phyloP scores from a whole-genome alignment of 2,113 vertebrate genomes.

The Riparia riparia region DNA sequence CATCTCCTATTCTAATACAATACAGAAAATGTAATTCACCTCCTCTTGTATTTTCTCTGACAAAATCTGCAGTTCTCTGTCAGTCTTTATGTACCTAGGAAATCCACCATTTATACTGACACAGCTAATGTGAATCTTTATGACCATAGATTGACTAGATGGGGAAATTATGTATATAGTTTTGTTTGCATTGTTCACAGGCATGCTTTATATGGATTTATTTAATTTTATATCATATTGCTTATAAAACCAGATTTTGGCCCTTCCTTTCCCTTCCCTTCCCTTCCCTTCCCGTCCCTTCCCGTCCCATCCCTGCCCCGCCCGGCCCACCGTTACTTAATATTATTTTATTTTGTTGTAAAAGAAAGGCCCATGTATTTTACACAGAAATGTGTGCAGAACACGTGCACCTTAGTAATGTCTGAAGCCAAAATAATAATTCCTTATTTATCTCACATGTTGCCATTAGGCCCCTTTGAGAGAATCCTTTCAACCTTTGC shows the following conservation, averaged over 20 bases:
- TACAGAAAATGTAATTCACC: slow-evolving; percentile 22
- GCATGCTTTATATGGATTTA: not conserved
- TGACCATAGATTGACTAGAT: not conserved
- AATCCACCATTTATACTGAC: not conserved
- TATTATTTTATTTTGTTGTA: slow-evolving; percentile 17
- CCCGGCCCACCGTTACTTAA: no score
- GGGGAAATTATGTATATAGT: not conserved
- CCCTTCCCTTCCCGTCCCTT: not conserved
- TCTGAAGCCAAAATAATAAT: not conserved
- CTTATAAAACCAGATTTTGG: not conserved
- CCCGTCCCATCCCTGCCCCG: not conserved
- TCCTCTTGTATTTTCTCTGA: not conserved
- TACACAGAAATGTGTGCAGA: slow-evolving; percentile 23
- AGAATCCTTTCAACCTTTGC: not conserved
- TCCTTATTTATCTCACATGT: not conserved
- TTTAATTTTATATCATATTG: not conserved
- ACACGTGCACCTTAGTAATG: not conserved
- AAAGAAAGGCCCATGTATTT: not conserved
- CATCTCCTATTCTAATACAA: slow-evolving; percentile 35
- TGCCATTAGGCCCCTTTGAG: not conserved
- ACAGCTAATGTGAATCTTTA: not conserved
- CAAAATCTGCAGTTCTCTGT: slow-evolving; percentile 4
- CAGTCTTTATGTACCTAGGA: not conserved
- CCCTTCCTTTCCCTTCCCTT: no score
- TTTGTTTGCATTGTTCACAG: not conserved